Evolutionary conservation across 2,113 vertebrate genomes (phyloP).

Genomic region (Ageneiosus marmoratus): DNA sequence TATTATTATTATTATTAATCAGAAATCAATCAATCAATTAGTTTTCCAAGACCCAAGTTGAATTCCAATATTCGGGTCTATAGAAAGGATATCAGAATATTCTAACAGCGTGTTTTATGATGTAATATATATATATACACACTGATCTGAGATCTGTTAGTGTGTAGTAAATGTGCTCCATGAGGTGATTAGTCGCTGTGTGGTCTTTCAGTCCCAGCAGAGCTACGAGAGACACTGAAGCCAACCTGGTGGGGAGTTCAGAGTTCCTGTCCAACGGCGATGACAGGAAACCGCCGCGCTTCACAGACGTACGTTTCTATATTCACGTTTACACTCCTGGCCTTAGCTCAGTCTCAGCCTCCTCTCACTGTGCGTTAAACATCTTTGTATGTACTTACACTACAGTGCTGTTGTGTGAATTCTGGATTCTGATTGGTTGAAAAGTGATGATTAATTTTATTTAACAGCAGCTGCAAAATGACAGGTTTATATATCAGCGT

Average conservation of each 20-base stretch:
- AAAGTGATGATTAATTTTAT: background rate
- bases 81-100: background rate
- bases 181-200: background rate
- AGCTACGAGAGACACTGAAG: conserved; percentile 73
- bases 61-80: background rate
- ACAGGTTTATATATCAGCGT: background rate
- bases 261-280: conserved; percentile 80
- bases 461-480: background rate
- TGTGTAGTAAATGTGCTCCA: background rate
- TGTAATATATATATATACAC: background rate
- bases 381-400: background rate
- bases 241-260: conserved; percentile 73
- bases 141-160: background rate
- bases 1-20: no score
- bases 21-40: no score
- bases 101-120: background rate
- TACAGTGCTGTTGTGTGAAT: background rate
- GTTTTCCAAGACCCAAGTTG: background rate
- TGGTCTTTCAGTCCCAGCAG: conserved; percentile 68
- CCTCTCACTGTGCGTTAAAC: background rate
- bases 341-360: background rate
- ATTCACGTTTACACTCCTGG: background rate
- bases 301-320: conserved; percentile 82
- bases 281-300: conserved; percentile 84
- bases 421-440: background rate